Base-by-base conservation (phyloP, 2,797 vertebrate genomes). In the Paratrypauchen microcephalus region DNA sequence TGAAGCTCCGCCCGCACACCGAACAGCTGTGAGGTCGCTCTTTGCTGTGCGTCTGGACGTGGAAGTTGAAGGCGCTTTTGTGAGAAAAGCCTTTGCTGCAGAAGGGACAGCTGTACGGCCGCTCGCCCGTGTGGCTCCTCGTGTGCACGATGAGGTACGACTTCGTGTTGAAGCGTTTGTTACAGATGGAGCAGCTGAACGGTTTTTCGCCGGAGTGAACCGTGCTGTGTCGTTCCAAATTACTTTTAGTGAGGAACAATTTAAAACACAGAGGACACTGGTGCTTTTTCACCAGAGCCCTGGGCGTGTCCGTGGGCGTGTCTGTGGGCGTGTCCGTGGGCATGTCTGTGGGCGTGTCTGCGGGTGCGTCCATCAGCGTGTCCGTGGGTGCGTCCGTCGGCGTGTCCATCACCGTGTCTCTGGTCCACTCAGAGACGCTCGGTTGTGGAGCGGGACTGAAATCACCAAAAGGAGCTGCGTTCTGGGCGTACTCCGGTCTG, bases 201-300 rank as follows among this genome's bases (percentile, higher is more conserved):
- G 58, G 58, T 60, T 60, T 60, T 30, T 60, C 58, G 7, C 58
- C 58, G 4, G 58, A 36, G 58, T 60, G 58, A 5, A 60, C 58
- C 0, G 8, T 39, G 28, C 18, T 9, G 58, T 60, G 58, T 39
- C 58, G 21, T 11, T 60, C 18, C 0, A 60, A 12, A 3, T 36
- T 18, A 11, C 30, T 60, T 11, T 39, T 32, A 12, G 1, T 28
- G 6, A 13, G 16, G 8, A 58, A 58, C 24, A 4, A 8, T 19
- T 30, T 58, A 15, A 30, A 21, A 19, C 56, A 58, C 1, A 28
- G 3, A 8, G 24, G 15, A 4, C 56, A 58, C 56, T 58, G 56
- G 56, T 58, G 56, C 28, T 30, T 58, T 23, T 56, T 56, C 3
- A 56, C 23, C 6, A 19, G 41, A 45, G 13, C 41, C 4, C 50